These are phyloP conservation scores for Helarctos malayanus DNA, from an alignment of 2,797 vertebrate species.

Conservation along the genomic window DNA sequence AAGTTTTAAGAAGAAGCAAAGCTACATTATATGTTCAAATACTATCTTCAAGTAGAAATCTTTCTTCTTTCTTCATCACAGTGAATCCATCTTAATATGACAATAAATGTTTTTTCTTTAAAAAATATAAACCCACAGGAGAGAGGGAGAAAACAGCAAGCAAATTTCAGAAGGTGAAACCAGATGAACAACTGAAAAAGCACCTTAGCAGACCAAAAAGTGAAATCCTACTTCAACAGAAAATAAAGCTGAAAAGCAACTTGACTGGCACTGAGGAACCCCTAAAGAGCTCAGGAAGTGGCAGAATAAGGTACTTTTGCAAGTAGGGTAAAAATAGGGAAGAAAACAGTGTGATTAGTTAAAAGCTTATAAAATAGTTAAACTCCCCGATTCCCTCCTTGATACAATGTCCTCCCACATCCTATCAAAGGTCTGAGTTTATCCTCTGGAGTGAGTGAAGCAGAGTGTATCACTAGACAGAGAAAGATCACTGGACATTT, in stretches of 20 bases:
- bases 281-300: neutral
- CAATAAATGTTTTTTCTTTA: neutral
- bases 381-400: neutral
- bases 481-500: neutral
- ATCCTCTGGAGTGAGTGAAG: neutral
- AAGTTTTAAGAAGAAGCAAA: neutral
- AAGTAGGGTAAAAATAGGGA: neutral
- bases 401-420: neutral
- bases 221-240: neutral
- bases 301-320: neutral
- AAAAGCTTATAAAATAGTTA: neutral
- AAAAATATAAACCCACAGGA: neutral
- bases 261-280: neutral
- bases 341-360: neutral
- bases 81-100: neutral
- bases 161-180: neutral
- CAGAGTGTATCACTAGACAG: neutral
- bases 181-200: neutral
- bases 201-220: neutral
- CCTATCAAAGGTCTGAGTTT: neutral
- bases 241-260: neutral
- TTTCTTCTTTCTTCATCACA: neutral
- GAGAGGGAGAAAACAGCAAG: neutral
- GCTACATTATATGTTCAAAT: neutral
- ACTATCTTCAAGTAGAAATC: neutral